Base-by-base conservation (phyloP, 1,140 invertebrate genomes). In the Physella acuta region DNA sequence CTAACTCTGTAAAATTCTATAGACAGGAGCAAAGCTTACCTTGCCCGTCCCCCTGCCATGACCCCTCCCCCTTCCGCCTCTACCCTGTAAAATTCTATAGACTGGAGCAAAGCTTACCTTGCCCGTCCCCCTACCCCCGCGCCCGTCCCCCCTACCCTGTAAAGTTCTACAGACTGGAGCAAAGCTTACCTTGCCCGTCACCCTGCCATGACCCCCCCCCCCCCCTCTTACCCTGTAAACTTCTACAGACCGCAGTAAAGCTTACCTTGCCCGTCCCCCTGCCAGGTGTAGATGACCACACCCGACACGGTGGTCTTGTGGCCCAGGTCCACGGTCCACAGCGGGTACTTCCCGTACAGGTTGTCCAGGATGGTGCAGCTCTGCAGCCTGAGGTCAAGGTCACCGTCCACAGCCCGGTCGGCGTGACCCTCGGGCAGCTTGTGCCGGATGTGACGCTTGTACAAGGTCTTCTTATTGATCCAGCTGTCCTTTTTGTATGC, bases 301-400 rank as follows among this genome's bases (percentile, higher is more conserved):
- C 87, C 88, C 2, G 82, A 76, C 4, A 88, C 79, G 0, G 78
- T 76, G 58, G 71, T 76, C 62, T 83, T 85, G 52, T 76, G 76
- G 30, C 87, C 87, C 34, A 89, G 78, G 73, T 88, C 88, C 5
- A 89, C 87, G 80, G 88, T 88, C 87, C 87, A 88, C 31, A 88
- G 82, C 0, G 88, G 88, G 33, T 85, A 83, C 31, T 88, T 87
- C 0, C 87, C 87, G 75, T 88, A 87, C 67, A 87, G 87, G 78
- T 88, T 88, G 77, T 89, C 88, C 36, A 89, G 77, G 24, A 88
- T 85, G 51, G 88, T 86, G 73, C 88, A 88, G 20, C 81, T 80
- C 17, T 83, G 78, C 5, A 88, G 78, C 17, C 79, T 79, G 4
- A 78, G 79, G 66, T 87, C 81, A 44, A 79, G 74, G 34, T 76